Conservation (phyloP, 2,797 vertebrate genomes). For the Manis crassicaudata region DNA sequence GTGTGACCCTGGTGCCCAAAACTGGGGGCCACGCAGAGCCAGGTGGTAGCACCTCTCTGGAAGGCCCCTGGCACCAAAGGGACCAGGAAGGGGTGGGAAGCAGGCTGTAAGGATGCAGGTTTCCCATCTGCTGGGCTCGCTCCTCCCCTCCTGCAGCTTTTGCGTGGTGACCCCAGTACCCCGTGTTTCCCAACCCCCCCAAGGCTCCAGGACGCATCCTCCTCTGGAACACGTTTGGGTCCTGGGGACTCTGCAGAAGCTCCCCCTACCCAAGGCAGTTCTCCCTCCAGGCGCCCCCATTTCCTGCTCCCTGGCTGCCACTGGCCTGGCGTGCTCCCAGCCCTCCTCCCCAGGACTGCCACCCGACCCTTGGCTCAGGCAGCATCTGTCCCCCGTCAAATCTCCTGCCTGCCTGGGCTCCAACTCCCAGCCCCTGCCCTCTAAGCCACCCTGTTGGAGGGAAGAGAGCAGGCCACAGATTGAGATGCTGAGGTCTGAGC, state of each 20-base stretch:
- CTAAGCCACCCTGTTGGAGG: too few relatives aligned
- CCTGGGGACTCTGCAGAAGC: background rate
- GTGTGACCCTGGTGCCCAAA: fast-evolving
- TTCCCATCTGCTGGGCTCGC: slow-evolving; percentile 28
- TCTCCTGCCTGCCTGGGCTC: fast-evolving
- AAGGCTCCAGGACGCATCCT: background rate
- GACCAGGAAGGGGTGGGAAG: background rate
- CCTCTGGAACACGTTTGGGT: background rate
- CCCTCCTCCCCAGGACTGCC: too few relatives aligned
- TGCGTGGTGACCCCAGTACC: slow-evolving; percentile 47
- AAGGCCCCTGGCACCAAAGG: background rate
- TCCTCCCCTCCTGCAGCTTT: background rate
- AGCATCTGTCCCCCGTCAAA: fast-evolving
- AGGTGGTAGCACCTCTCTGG: fast-evolving
- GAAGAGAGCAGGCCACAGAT: background rate
- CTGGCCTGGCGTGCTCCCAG: too few relatives aligned
- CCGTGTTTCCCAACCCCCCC: slow-evolving; percentile 7
- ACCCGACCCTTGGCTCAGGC: fast-evolving
- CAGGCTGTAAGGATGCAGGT: slow-evolving; percentile 41
- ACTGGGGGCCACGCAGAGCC: background rate
- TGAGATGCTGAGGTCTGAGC: fast-evolving
- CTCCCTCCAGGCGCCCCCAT: background rate
- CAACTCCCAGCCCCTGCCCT: background rate
- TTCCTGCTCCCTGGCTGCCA: background rate
- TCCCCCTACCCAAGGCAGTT: background rate